Base-by-base conservation (phyloP, 2,888 invertebrate species). In the Heliconius erato region DNA sequence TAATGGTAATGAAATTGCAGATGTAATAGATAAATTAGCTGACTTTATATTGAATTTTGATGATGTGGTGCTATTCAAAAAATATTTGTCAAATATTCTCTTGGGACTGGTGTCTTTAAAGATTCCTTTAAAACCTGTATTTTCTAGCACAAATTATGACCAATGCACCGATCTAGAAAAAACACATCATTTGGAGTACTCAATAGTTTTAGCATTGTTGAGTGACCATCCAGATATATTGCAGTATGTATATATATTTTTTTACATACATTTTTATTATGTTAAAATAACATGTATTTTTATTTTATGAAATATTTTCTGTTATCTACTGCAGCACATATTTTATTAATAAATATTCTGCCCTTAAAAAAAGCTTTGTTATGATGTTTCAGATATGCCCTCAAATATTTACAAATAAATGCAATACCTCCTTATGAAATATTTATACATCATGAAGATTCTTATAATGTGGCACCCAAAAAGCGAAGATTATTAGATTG, bases 361-460 rank as follows among this genome's bases (percentile, higher is more conserved):
- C 4, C n/a, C 12, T 63, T 63, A n/a, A n/a, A 11, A n/a, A 63
- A 63, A n/a, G n/a, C 23, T 63, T 63, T 6, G 12, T 77, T 63
- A 80, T 76, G 72, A 74, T 79, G 54, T 91, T 96, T 82, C 89
- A 98, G 98, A 88, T 98, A 97, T 94, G 96, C 97, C 14, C 92
- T 97, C 63, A 97, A 97, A 89, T 98, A 98, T 91, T 98, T 98
- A 88, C 96, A 97, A 87, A 93, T 95, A 74, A 97, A 97, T 91
- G 96, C 97, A 71, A 94, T 97, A 11, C 97, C 98, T 79, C 94
- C 93, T 82, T 94, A 91, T 85, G 93, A 93, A 84, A 91, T 91
- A 49, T 94, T 90, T 81, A 92, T 92, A 67, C 91, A 92, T 80
- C 92, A 94, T 87, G 93, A 94, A 85, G 94, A 94, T 69, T 92